Base-by-base conservation (phyloP, 2,797 vertebrate species). In the Melanotaenia boesemani region DNA sequence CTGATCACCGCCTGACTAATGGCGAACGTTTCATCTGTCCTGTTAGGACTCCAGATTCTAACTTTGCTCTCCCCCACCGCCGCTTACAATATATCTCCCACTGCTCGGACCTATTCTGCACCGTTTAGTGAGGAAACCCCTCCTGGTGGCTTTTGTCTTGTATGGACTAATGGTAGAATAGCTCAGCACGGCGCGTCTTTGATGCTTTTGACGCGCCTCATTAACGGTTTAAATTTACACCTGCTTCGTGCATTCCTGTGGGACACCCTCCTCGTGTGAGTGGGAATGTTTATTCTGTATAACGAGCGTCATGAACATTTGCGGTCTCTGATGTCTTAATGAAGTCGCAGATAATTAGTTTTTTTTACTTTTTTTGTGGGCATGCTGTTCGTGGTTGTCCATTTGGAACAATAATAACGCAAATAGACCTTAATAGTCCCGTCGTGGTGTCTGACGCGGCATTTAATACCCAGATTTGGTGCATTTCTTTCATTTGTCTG, bases 201-300 rank as follows among this genome's bases (percentile, higher is more conserved):
- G 88, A 92, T 83, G 88, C 88, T 70, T 92, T 83, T 88, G 92
- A 92, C 77, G 88, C 87, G 91, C 70, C 90, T 93, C 93, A 90
- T 95, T 94, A 94, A 87, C 88, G 80, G 81, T 81, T 91, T 90
- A 90, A 86, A 91, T 91, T 88, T 92, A 94, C 93, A 95, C 93
- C 93, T 95, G 91, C 89, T 83, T 86, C 75, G 9, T 26, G 80
- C 91, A 93, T 94, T 93, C 93, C 92, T 83, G 87, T 69, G 77
- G 86, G 88, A 87, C 44, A 5, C 41, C 82, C 79, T n/a, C 64
- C 74, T 72, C 77, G 36, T 76, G 74, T 73, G 80, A 83, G 59
- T 22, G 74, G 82, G 77, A 76, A 74, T 80, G 85, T 92, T 90
- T 91, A 84, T 67, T 88, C 80, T 66, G 85, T 9, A 10, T 81